Conservation (phyloP, 2,888 invertebrate genomes). For the Andrena minutula region DNA sequence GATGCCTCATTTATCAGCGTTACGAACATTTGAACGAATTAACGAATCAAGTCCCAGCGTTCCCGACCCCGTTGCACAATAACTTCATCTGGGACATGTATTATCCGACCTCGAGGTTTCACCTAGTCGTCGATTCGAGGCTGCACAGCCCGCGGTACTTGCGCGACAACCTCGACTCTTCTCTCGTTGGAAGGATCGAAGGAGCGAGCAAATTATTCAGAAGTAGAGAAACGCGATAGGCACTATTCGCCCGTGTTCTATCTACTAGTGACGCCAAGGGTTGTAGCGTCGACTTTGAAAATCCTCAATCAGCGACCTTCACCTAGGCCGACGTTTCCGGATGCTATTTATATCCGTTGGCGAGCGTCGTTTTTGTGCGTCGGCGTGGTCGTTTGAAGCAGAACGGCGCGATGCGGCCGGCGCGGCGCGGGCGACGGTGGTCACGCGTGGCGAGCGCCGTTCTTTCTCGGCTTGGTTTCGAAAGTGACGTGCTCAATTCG, state of each 20-base stretch:
- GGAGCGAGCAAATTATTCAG: not conserved
- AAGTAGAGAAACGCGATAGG: too few species aligned
- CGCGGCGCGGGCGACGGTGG: not conserved
- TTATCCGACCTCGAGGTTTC: not conserved
- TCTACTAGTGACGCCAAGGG: too few species aligned
- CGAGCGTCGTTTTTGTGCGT: not conserved
- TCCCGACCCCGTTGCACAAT: not conserved
- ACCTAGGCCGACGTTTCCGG: constrained; percentile 41
- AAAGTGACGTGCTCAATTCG: not conserved
- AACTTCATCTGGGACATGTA: not conserved
- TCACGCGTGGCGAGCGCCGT: not conserved
- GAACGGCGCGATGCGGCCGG: too few species aligned
- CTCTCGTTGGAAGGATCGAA: not conserved
- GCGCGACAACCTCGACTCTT: not conserved
- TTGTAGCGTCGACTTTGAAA: not conserved
- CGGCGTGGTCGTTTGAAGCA: constrained; percentile 20
- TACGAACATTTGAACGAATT: constrained; percentile 8
- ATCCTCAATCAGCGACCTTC: constrained; percentile 51
- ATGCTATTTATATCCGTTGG: constrained; percentile 57
- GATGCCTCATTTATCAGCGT: not conserved
- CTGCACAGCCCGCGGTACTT: not conserved
- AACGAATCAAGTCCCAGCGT: not conserved
- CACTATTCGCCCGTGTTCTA: too few species aligned
- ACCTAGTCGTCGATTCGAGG: not conserved
- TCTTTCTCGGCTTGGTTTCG: constrained; percentile 4